Percentiles rank a stretch among this genome's conserved stretches.
Conservation (phyloP, 2,113 vertebrate species). For the Corapipo altera region DNA sequence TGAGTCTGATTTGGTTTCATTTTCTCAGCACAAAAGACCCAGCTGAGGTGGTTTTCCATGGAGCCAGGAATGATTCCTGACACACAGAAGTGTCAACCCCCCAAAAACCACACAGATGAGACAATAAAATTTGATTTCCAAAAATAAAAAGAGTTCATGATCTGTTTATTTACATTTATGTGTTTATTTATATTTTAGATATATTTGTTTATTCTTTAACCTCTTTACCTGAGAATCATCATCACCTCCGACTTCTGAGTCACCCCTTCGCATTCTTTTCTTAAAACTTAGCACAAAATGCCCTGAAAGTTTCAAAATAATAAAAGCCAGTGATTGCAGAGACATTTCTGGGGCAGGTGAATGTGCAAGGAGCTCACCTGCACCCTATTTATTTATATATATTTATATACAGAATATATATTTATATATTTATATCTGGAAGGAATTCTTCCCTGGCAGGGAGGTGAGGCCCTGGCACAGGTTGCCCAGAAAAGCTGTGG, state of each 20-base stretch:
- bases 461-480: accelerated
- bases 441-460: background rate
- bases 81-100: accelerated
- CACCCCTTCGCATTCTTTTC: background rate
- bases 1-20: background rate
- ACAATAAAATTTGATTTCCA: slow-evolving; percentile 32
- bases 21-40: too few relatives aligned
- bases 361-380: background rate
- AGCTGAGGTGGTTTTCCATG: background rate
- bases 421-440: background rate
- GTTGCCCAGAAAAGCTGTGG: background rate
- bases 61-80: background rate
- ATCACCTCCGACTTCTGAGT: background rate
- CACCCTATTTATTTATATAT: background rate
- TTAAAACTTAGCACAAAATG: background rate
- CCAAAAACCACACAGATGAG: background rate
- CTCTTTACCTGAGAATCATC: background rate
- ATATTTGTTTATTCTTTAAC: background rate
- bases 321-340: background rate
- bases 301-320: background rate
- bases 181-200: background rate
- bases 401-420: accelerated
- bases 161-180: background rate
- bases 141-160: background rate
- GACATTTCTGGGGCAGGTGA: background rate